A percentile compares a stretch with the other conserved stretches of the same genome.
phyloP scores from a whole-genome alignment of 2,888 invertebrate species.

The Perizoma flavofasciatum region DNA sequence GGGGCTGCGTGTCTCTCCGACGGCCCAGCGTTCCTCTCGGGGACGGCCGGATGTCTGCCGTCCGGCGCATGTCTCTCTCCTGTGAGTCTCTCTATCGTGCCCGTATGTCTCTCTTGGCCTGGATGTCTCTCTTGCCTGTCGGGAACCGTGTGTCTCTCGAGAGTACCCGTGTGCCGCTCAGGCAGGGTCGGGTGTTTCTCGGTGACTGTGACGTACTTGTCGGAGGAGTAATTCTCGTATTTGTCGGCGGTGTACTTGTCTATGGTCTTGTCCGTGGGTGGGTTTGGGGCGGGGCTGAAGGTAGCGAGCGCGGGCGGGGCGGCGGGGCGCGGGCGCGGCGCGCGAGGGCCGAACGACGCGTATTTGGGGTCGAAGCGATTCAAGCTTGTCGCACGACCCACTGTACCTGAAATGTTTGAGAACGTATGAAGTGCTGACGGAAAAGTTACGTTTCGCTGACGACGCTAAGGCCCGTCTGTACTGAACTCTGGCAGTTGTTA shows the following conservation, averaged over 20 bases:
- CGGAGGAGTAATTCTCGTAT: constrained; percentile 56
- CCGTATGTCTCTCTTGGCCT: constrained; percentile 14
- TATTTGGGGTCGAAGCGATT: constrained; percentile 85
- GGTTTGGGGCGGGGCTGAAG: constrained; percentile 51
- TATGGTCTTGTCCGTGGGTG: constrained; percentile 53
- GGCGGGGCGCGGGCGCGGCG: constrained; percentile 73
- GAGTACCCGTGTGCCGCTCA: constrained; percentile 10
- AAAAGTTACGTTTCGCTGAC: no score
- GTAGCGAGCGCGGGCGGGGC: constrained; percentile 65
- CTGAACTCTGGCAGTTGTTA: no score
- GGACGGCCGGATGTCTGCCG: not conserved
- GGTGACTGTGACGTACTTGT: constrained; percentile 18
- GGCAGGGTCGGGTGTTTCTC: constrained; percentile 17
- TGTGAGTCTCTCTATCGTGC: constrained; percentile 8
- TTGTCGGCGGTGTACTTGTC: constrained; percentile 37
- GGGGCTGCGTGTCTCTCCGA: constrained; percentile 2
- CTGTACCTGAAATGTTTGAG: constrained; percentile 52
- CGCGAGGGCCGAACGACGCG: constrained; percentile 82
- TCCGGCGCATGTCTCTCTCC: constrained; percentile 1
- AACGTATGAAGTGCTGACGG: not conserved
- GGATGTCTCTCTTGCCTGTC: constrained; percentile 4
- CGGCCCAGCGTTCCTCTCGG: constrained; percentile 1
- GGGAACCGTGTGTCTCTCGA: constrained; percentile 8
- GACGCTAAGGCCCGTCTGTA: no score
- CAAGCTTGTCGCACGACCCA: constrained; percentile 75